Evolutionary conservation across 2,797 vertebrate species (phyloP).

Genomic region (Macropus fuliginosus): DNA sequence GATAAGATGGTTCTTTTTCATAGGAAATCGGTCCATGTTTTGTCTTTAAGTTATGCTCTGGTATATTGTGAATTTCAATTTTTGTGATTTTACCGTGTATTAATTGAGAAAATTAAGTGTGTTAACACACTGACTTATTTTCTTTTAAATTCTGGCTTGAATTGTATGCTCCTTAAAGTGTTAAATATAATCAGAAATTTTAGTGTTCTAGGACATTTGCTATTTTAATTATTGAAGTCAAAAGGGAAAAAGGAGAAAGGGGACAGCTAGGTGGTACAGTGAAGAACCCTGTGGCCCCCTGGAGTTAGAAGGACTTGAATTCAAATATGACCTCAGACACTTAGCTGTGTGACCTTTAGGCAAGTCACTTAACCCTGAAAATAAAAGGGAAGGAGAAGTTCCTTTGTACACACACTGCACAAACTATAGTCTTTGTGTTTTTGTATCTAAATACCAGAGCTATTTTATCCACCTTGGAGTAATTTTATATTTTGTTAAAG

Average conservation of each 20-base stretch:
- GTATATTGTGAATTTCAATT: constrained; percentile 22
- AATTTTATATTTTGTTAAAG: constrained; percentile 62
- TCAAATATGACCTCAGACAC: background rate
- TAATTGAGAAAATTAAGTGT: constrained; percentile 12
- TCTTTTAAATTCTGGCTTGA: constrained; percentile 24
- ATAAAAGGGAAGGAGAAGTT: constrained; percentile 51
- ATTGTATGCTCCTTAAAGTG: constrained; percentile 38
- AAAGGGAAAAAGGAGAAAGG: too few relatives aligned
- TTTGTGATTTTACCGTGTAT: constrained; percentile 44
- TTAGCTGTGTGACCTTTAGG: background rate
- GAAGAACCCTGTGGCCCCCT: background rate
- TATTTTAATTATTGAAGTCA: background rate
- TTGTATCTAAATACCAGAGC: constrained; percentile 40
- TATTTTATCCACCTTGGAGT: constrained; percentile 58
- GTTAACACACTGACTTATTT: constrained; percentile 53
- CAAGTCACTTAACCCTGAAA: constrained; percentile 13
- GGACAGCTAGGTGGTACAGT: background rate
- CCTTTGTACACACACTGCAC: constrained; percentile 41
- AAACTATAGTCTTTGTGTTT: constrained; percentile 40
- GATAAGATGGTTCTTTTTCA: constrained; percentile 35
- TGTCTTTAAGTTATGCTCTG: constrained; percentile 14
- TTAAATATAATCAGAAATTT: constrained; percentile 54
- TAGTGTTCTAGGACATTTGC: background rate
- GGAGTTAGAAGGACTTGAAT: constrained; percentile 8
- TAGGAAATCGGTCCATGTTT: constrained; percentile 31